phyloP scores from a whole-genome alignment of 2,888 invertebrate species.

The Hirudinaria manillensis region DNA sequence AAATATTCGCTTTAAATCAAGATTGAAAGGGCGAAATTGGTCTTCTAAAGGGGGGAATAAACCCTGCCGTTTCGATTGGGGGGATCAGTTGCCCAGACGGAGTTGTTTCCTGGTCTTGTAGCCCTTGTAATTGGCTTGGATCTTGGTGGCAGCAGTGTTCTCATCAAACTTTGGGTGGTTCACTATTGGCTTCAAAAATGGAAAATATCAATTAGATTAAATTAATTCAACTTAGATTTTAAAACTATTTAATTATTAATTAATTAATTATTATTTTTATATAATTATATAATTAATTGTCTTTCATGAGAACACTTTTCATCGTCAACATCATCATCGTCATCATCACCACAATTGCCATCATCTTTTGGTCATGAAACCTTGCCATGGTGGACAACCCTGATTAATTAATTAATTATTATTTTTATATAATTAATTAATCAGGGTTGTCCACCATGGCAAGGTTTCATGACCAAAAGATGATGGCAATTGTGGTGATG shows the following conservation, averaged over 20 bases:
- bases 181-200: neutral
- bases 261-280: too few relatives aligned
- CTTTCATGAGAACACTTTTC: neutral
- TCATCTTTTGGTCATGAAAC: too few relatives aligned
- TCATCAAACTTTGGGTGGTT: conserved; percentile 5
- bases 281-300: too few relatives aligned
- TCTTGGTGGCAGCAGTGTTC: conserved; percentile 36
- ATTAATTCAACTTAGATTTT: too few relatives aligned
- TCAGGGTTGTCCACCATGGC: too few relatives aligned
- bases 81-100: neutral
- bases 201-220: neutral
- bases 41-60: neutral
- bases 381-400: too few relatives aligned
- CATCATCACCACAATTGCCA: neutral
- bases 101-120: conserved; percentile 33
- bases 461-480: too few relatives aligned
- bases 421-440: too few relatives aligned
- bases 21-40: neutral
- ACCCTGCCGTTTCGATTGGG: neutral
- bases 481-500: too few relatives aligned
- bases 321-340: neutral
- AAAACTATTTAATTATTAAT: too few relatives aligned
- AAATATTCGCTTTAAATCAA: conserved; percentile 8
- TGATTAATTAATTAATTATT: too few relatives aligned
- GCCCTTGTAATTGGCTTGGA: conserved; percentile 36